Percentiles rank a stretch among this genome's conserved stretches.
Evolutionary conservation across 2,797 vertebrate species (phyloP).

Genomic region (Tiaroga cobitis): DNA sequence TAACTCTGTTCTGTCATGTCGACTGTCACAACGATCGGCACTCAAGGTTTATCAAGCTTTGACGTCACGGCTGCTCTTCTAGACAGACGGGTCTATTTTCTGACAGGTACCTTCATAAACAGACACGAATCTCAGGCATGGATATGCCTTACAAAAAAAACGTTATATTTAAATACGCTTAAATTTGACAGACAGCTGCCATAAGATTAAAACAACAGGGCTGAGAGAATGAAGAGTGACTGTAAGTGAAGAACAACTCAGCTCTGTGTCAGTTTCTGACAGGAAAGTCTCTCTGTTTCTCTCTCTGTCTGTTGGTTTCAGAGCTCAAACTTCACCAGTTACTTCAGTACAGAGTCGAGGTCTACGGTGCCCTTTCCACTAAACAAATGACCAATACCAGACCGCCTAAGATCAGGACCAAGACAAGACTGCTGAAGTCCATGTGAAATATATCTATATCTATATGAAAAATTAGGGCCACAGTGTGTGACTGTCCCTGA

Average conservation of each 20-base stretch:
- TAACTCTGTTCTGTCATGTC: not conserved
- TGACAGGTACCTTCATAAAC: constrained; percentile 1
- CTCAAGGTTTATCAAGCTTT: not conserved
- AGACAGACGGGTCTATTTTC: not conserved
- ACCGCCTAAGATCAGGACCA: not conserved
- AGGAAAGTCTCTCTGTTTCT: not conserved
- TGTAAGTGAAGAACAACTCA: not conserved
- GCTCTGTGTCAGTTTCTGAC: not conserved
- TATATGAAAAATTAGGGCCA: not conserved
- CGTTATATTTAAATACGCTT: not conserved
- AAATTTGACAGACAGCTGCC: not conserved
- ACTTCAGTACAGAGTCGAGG: not conserved
- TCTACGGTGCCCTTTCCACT: not conserved
- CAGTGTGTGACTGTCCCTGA: not conserved
- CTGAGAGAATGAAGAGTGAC: not conserved
- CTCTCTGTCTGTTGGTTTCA: not conserved
- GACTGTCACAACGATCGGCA: not conserved
- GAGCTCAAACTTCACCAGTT: not conserved
- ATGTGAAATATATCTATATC: no score
- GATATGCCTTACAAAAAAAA: not conserved
- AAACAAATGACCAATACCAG: not conserved
- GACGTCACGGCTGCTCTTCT: not conserved
- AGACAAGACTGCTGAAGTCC: not conserved
- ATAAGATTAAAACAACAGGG: not conserved
- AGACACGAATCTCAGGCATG: not conserved